Base-by-base conservation (phyloP, 2,797 vertebrate species). In the Enteromius thamalakanensis region DNA sequence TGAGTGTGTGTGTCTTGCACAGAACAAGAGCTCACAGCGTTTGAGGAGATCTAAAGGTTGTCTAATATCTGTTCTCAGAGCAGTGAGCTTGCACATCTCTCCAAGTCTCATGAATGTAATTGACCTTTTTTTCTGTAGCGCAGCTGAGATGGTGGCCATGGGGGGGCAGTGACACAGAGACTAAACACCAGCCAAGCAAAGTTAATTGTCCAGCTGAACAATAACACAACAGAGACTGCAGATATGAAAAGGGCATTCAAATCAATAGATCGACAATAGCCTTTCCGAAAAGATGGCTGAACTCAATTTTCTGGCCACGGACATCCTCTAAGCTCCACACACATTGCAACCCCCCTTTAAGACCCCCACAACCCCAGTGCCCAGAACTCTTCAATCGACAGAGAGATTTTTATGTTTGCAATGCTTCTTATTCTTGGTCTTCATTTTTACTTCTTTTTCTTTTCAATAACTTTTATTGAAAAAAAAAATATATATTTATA, bases 181-280 rank as follows among this genome's bases (percentile, higher is more conserved):
- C 94, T 92, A 96, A 96, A 96, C 89, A 95, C 93, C 94, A 89
- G 89, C 77, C 94, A 94, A 95, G 92, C 95, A 94, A 95, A 97
- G 96, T 96, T 97, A 96, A 97, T 98, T 96, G 86, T 96, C 95
- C 94, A 96, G 94, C 93, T 97, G 95, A 92, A 96, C 94, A 95
- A 95, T 96, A 96, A 95, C 95, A 93, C 93, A 68, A 91, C 84
- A 93, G 94, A 93, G 95, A 95, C 94, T 91, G 94, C 94, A 95
- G 94, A 97, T 97, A 97, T 96, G 95, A 97, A 99, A 94, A 98
- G 96, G 96, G 95, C 96, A 97, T 96, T 96, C 94, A 95, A 96
- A 98, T 98, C 96, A 92, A 97, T 97, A 96, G 94, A 95, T 93
- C 93, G 94, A 96, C 96, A 97, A 96, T 95, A 95, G 96, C 95